Evolutionary conservation across 2,888 invertebrate species (phyloP), one percentile per base, ranked within the genome.

Genomic region (Zygogramma bicolorata): DNA sequence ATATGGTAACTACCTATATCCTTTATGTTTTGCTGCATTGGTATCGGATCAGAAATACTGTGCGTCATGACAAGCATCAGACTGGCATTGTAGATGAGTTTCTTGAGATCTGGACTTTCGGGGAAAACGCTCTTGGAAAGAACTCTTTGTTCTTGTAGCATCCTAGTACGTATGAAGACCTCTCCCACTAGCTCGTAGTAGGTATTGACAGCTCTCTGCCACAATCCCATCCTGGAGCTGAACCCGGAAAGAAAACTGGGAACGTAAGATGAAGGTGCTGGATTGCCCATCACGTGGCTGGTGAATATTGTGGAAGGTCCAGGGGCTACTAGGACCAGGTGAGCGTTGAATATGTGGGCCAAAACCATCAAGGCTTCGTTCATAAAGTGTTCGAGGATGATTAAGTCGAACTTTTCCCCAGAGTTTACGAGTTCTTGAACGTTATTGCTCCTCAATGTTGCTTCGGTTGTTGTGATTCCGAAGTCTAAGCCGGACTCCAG

Each of bases 1-100:
- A 85, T 75, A 66, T 91, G 91, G 60, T 88, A 81, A 27, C 91
- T 91, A 18, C 91, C 91, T 61, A 91, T 87, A 79, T 91, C 89
- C 3, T 91, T 85, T 71, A 90, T 86, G 79, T 89, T 90, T 0
- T 91, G 91, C 7, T 90, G 86, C 25, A 88, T 86, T 0, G 91
- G 90, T 5, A 86, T 83, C 0, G 90, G 86, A 3, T 85, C 79
- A 67, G 89, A 88, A 61, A 89, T 87, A 81, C 89, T 90, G 58
- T 91, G 91, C 0, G 85, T 82, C 49, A 83, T 82, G 6, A 84
- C 29, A 0, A 86, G 71, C 22, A 85, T 75, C 59, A 86, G 61
- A 2, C 84, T 84, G 13, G 77, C 76, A 40, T 84, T 84, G 61
- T 83, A 81, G 20, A 82, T 59, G 4, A 84, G 68, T 25, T 81